A percentile compares a stretch with the other conserved stretches of the same genome.
Evolutionary conservation across 2,797 vertebrate species (phyloP).

Genomic region (Emydoidea blandingii): DNA sequence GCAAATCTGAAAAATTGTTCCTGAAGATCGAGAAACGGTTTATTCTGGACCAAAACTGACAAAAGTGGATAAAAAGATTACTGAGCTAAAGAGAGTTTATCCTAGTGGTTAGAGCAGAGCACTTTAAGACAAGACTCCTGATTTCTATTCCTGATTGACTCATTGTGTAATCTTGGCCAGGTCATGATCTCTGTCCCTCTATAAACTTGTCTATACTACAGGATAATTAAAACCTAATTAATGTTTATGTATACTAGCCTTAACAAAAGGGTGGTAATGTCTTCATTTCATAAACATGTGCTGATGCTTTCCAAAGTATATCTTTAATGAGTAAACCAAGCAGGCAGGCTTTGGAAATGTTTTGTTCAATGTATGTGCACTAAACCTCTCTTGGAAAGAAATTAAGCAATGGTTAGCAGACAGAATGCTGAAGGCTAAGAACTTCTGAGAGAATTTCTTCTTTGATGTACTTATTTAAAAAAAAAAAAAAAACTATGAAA

Average conservation of each 20-base stretch:
- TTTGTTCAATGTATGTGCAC: neutral
- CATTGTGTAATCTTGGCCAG: neutral
- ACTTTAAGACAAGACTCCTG: neutral
- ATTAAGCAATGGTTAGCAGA: neutral
- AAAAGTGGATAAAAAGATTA: neutral
- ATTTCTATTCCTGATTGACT: neutral
- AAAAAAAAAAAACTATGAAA: neutral
- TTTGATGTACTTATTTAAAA: neutral
- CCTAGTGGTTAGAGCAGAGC: neutral
- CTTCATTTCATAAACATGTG: rapidly evolving
- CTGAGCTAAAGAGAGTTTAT: neutral
- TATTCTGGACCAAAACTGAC: neutral
- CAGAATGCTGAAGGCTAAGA: neutral
- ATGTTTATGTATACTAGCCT: neutral
- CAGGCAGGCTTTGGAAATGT: rapidly evolving
- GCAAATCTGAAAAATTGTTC: neutral
- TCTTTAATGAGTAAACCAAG: neutral
- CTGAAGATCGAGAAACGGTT: neutral
- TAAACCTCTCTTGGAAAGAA: neutral
- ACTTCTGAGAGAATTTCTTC: neutral
- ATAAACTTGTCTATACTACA: neutral
- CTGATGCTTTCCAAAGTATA: neutral
- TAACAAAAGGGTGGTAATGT: neutral
- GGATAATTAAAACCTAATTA: neutral
- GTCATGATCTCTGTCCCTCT: neutral